phyloP scores from a whole-genome alignment of 2,113 vertebrate genomes.

The Saimiri boliviensis region DNA sequence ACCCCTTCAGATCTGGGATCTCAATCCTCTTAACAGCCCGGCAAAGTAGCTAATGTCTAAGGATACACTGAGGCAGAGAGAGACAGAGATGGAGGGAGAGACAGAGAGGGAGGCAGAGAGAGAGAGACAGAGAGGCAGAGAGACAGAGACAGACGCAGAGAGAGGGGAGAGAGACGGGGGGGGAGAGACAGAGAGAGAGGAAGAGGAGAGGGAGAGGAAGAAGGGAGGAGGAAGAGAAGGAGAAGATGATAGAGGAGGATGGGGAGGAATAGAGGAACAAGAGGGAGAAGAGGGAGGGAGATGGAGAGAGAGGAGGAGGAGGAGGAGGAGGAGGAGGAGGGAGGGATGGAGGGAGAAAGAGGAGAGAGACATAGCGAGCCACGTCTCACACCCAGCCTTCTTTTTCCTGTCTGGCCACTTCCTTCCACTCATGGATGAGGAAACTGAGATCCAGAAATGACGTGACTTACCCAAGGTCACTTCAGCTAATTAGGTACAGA shows the following conservation, averaged over 20 bases:
- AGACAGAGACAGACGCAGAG: too few species aligned
- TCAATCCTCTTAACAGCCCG: not conserved
- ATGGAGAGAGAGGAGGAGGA: not conserved
- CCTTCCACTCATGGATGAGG: not conserved
- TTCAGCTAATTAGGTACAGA: conserved; percentile 34
- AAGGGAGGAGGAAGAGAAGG: too few species aligned
- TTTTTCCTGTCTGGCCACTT: not conserved
- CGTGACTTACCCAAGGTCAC: not conserved
- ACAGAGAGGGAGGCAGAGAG: too few species aligned
- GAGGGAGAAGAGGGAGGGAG: not conserved
- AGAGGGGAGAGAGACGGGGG: not conserved
- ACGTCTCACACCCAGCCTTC: not conserved
- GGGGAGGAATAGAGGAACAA: not conserved
- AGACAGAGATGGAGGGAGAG: not conserved
- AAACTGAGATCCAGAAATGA: not conserved
- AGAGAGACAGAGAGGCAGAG: not conserved
- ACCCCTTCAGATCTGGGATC: not conserved
- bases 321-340: not conserved
- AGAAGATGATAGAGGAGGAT: not conserved
- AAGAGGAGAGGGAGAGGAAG: too few species aligned
- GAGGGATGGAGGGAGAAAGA: too few species aligned
- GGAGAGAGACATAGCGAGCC: rapidly evolving
- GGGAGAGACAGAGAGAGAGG: too few species aligned
- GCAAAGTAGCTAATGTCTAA: not conserved
- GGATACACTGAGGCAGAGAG: not conserved